Evolutionary conservation across 1,140 invertebrate genomes (phyloP), one percentile per base, ranked within the genome.

Genomic region (Sycophila sp.): DNA sequence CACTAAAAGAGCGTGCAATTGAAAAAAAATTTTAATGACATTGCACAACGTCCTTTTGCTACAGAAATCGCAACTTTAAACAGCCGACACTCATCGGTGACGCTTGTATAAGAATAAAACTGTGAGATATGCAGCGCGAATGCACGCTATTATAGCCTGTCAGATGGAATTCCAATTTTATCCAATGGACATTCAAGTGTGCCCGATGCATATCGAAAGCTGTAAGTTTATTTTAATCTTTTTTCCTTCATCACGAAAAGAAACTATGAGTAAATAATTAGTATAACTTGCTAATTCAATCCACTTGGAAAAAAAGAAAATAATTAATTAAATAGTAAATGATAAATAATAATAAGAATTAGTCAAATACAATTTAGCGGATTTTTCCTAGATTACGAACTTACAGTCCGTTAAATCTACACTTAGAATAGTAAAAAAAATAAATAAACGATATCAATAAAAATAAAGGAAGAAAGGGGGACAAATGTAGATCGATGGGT

Each of bases 111-210:
- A 89, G 73, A 94, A 94, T 75, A 93, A 93, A 83, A 94, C 92
- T 0, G 90, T 94, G 13, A 85, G 89, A 67, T 94, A 94, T 81
- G 89, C 92, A 8, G 92, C 92, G 0, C 83, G 93, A 64, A 92
- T 94, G 91, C 92, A 94, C 78, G 93, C 92, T 0, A 94, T 94
- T 60, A 91, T 94, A 51, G 93, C 92, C 60, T 95, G 93, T 81
- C 93, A 94, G 83, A 94, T 95, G 93, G 92, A 94, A 81, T 94
- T 94, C 78, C 91, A 93, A 77, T 88, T 93, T 24, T 94, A 94
- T 78, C 94, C 94, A 11, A 93, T 94, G 91, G 93, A 95, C 78
- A 92, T 93, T 74, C 93, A 94, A 87, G 89, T 91, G 3, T 95
- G 93, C 80, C 91, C 91, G 13, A 91, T 95, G 74, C 91, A 91